phyloP scores from a whole-genome alignment of 2,113 vertebrate species.

The Camelus dromedarius region DNA sequence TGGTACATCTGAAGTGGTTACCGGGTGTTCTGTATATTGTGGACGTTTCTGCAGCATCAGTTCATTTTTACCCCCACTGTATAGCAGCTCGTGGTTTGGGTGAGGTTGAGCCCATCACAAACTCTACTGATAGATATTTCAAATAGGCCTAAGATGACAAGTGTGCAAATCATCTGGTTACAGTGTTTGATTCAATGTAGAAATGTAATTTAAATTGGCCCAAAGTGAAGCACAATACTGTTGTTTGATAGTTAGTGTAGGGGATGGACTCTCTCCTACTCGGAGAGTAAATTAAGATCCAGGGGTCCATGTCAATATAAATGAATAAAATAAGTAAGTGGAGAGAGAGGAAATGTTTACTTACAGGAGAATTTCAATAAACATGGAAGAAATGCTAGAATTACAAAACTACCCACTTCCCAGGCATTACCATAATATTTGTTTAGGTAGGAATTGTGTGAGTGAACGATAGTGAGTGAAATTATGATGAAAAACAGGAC shows the following conservation, averaged over 20 bases:
- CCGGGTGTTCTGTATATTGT: not conserved
- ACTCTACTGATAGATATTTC: not conserved
- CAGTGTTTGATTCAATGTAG: not conserved
- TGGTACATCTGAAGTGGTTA: too few relatives aligned
- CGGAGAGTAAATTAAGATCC: not conserved
- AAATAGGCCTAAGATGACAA: not conserved
- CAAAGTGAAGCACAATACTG: not conserved
- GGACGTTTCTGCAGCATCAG: not conserved
- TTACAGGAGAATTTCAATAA: not conserved
- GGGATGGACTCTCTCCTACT: rapidly evolving
- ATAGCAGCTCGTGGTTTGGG: not conserved
- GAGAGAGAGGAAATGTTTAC: not conserved
- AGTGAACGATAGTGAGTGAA: not conserved
- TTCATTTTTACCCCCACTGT: not conserved
- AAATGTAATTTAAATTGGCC: not conserved
- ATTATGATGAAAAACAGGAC: not conserved
- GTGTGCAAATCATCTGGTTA: not conserved
- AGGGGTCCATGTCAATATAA: not conserved
- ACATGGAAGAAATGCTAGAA: not conserved
- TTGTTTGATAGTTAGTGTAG: not conserved
- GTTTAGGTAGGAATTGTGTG: not conserved
- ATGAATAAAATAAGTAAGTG: not conserved
- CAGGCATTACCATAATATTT: not conserved
- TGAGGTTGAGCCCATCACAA: not conserved
- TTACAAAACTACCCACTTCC: not conserved